Percentiles rank a stretch among this genome's conserved stretches.
Evolutionary conservation across 1,140 invertebrate genomes (phyloP).

Genomic region (Lerema accius): DNA sequence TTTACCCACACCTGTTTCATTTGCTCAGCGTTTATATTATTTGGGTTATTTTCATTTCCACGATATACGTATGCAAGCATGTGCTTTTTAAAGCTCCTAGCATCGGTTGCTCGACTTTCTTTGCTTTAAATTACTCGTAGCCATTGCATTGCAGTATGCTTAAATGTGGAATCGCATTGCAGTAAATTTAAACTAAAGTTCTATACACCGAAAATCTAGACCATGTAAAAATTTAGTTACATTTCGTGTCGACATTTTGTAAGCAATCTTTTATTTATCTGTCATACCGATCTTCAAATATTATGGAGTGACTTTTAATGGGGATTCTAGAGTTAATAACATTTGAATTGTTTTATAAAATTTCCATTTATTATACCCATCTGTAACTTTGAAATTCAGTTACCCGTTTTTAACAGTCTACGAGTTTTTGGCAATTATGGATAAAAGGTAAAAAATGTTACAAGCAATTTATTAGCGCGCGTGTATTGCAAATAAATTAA

Average conservation of each 20-base stretch:
- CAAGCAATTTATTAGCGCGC: slow-evolving; percentile 27
- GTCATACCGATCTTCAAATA: too few relatives aligned
- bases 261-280: too few relatives aligned
- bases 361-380: too few relatives aligned
- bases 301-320: too few relatives aligned
- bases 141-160: background rate
- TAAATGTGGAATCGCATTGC: background rate
- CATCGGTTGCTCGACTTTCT: background rate
- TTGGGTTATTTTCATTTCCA: too few relatives aligned
- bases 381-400: too few relatives aligned
- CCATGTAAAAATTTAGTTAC: too few relatives aligned
- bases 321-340: too few relatives aligned
- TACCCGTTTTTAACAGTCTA: background rate
- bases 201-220: too few relatives aligned
- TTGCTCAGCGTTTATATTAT: background rate
- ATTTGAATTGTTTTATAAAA: too few relatives aligned
- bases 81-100: background rate
- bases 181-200: too few relatives aligned
- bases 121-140: background rate
- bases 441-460: slow-evolving; percentile 7
- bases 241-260: too few relatives aligned
- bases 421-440: background rate
- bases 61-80: background rate
- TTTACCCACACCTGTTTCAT: background rate
- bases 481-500: slow-evolving; percentile 29